Evolutionary conservation across 2,113 vertebrate species (phyloP).

Genomic region (Antigone vipio): DNA sequence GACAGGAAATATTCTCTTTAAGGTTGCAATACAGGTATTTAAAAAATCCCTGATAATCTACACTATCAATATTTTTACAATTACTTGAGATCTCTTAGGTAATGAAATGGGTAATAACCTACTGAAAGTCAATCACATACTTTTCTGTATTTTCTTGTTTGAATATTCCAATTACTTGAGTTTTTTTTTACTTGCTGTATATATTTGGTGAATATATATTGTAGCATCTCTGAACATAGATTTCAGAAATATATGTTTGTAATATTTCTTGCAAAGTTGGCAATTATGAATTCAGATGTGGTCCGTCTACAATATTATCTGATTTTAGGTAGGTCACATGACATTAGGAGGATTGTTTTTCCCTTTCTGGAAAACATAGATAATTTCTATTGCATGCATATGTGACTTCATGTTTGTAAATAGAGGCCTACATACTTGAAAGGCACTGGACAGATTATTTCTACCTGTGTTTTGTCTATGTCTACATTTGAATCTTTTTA

Average conservation of each 20-base stretch:
- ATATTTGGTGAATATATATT: neutral
- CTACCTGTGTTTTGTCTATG: neutral
- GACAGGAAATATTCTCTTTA: neutral
- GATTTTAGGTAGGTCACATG: neutral
- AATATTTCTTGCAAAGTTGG: neutral
- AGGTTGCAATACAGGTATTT: neutral
- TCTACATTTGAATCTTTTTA: neutral
- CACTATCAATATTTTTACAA: neutral
- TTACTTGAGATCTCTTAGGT: neutral
- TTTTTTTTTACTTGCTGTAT: accelerated
- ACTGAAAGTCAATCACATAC: neutral
- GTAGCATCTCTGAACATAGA: neutral
- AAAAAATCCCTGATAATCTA: neutral
- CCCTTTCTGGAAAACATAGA: neutral
- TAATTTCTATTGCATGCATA: neutral
- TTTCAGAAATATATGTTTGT: neutral
- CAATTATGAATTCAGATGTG: neutral
- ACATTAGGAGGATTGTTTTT: neutral
- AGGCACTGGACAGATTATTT: neutral
- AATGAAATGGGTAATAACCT: neutral
- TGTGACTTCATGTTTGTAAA: neutral
- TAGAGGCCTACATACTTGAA: neutral
- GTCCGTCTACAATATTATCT: neutral
- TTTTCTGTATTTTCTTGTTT: neutral
- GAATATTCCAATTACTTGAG: neutral